Conservation (phyloP, 2,113 vertebrate species). For the Otis tarda region DNA sequence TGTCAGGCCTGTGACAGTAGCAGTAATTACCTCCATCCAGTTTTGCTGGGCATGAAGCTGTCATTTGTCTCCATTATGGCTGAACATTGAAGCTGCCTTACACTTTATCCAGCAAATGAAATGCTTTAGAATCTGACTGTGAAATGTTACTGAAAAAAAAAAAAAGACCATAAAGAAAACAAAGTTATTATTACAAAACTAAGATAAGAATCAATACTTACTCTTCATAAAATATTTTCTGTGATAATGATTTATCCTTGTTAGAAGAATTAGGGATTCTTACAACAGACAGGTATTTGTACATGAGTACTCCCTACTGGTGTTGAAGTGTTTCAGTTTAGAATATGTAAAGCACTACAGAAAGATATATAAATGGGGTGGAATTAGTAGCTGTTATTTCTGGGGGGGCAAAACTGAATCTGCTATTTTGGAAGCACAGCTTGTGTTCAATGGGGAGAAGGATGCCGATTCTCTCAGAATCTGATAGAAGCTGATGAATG, state of each 20-base stretch:
- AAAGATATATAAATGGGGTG: neutral
- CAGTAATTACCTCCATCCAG: slow-evolving; percentile 78
- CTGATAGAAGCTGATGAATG: neutral
- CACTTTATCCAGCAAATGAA: slow-evolving; percentile 80
- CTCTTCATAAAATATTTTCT: neutral
- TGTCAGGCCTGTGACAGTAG: slow-evolving; percentile 64
- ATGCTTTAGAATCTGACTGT: slow-evolving; percentile 73
- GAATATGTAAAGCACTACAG: neutral
- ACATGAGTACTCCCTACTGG: neutral
- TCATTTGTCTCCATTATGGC: slow-evolving; percentile 78
- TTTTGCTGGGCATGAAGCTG: slow-evolving; percentile 63
- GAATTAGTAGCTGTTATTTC: neutral
- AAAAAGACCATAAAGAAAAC: neutral
- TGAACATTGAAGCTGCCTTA: slow-evolving; percentile 71
- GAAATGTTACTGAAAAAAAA: neutral
- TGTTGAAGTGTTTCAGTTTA: neutral
- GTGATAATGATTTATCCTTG: neutral
- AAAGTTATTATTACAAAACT: neutral
- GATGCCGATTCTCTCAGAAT: neutral
- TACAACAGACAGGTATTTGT: neutral
- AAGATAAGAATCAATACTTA: neutral
- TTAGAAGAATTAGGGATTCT: neutral
- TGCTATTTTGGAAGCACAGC: neutral
- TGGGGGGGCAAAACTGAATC: neutral
- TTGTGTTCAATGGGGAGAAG: neutral